Conservation (phyloP, 2,888 invertebrate species). For the Margaritifera margaritifera region DNA sequence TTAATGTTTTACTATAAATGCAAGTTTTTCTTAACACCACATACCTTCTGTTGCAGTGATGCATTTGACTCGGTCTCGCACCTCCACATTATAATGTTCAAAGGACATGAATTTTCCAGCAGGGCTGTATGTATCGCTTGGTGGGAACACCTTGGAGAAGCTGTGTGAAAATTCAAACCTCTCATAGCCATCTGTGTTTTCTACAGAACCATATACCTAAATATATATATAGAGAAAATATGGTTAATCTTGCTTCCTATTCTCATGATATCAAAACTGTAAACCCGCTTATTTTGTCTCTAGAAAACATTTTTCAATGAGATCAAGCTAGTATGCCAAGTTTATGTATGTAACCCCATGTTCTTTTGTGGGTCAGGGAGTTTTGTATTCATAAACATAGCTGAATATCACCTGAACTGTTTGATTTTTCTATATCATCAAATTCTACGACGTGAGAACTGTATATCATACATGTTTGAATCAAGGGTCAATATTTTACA, state of each 20-base stretch:
- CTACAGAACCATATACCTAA: conserved; percentile 88
- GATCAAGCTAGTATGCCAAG: too few relatives aligned
- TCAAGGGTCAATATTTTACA: too few relatives aligned
- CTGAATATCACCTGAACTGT: too few relatives aligned
- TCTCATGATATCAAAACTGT: not conserved
- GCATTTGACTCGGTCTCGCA: conserved; percentile 95
- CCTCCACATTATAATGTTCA: conserved; percentile 98
- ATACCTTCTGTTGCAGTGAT: conserved; percentile 91
- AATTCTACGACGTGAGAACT: too few relatives aligned
- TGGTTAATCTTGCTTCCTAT: not conserved
- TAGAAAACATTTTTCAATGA: too few relatives aligned
- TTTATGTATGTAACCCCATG: too few relatives aligned
- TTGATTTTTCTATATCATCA: too few relatives aligned
- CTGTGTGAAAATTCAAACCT: conserved; percentile 96
- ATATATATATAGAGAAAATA: conserved; percentile 15
- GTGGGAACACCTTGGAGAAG: conserved; percentile 88
- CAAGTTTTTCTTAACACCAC: conserved; percentile 6
- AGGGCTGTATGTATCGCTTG: conserved; percentile 90
- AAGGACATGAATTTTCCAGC: conserved; percentile 95
- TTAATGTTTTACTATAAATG: not conserved
- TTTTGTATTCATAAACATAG: too few relatives aligned
- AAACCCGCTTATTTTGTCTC: too few relatives aligned
- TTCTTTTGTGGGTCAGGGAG: too few relatives aligned
- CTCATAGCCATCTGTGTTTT: conserved; percentile 78
- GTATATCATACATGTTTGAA: too few relatives aligned